These are phyloP conservation scores for Spodoptera frugiperda DNA, from an alignment of 1,140 invertebrate genomes.

Conservation along the genomic window DNA sequence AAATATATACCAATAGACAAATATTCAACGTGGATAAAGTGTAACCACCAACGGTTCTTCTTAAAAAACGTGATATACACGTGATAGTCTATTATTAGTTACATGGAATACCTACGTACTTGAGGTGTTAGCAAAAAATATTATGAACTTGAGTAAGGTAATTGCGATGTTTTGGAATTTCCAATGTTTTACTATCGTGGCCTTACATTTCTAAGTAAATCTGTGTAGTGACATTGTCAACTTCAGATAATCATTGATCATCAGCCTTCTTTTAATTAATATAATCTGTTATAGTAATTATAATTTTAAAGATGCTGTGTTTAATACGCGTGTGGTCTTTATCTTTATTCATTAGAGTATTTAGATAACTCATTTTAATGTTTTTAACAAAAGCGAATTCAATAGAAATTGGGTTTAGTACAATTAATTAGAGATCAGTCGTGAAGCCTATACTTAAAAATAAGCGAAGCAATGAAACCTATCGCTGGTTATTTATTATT, in stretches of 20 bases:
- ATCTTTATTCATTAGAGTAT: too few species aligned
- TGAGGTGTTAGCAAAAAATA: background rate
- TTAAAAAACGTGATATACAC: too few species aligned
- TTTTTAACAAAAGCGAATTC: background rate
- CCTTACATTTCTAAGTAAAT: conserved; percentile 8
- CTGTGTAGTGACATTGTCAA: conserved; percentile 1
- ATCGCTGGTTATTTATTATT: conserved; percentile 32
- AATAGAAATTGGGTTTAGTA: background rate
- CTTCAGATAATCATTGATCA: conserved; percentile 15
- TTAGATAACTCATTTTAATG: too few species aligned
- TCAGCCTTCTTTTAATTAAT: background rate
- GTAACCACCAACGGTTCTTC: too few species aligned
- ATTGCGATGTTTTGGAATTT: background rate
- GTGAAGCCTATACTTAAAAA: background rate
- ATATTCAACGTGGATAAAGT: too few species aligned
- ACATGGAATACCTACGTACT: background rate
- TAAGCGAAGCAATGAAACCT: conserved; percentile 7
- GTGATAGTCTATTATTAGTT: too few species aligned
- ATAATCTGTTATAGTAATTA: background rate
- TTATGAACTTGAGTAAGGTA: background rate
- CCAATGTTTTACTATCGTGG: background rate
- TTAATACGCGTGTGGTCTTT: too few species aligned
- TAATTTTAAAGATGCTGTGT: background rate
- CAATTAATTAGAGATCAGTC: background rate
- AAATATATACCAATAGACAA: too few species aligned